Base-by-base conservation (phyloP, 2,113 vertebrate species). In the Planiliza haematocheilus region DNA sequence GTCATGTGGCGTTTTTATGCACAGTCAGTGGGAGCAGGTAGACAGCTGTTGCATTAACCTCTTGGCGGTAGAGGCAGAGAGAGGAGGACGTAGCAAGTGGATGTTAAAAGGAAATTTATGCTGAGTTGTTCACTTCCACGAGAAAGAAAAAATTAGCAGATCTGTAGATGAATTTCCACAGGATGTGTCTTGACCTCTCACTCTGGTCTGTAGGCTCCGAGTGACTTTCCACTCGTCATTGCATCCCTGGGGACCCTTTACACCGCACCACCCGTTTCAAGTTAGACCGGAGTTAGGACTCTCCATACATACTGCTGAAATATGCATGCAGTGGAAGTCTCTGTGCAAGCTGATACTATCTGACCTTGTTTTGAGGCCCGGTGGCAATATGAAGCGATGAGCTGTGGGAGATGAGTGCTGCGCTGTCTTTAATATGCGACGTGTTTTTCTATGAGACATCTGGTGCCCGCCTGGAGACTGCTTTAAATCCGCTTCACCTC, bases 311-410 rank as follows among this genome's bases (percentile, higher is more conserved):
- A 41, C 79, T 83, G 37, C 38, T 90, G 74, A 88, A 88, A 77
- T 81, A 85, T 87, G 59, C 58, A 84, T 86, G 72, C 37, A 37
- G 52, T 75, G 30, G 43, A 81, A 59, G 56, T 77, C 57, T 51
- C 58, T 55, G 0, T 1, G 70, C 46, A 73, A 79, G 63, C 55
- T 71, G 69, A 88, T 67, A 70, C 70, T 49, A 20, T 67, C 45
- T 79, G 70, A 83, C 81, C 82, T 80, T 30, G 11, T 79, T 88
- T 57, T 82, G 50, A 63, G 7, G 55, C 79, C 66, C 34, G 30
- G 76, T 10, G 1, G 42, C 10, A 55, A 50, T 46, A 52, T 46
- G 46, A 42, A 73, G 10, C 10, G 9, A 42, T 11, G n/a, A 78
- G 10, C n/a, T 18, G 14, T 61, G 52, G 10, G n/a, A 16, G n/a